Evolutionary conservation across 2,888 invertebrate genomes (phyloP), one percentile per base, ranked within the genome.

Genomic region (Melieria crassipennis): DNA sequence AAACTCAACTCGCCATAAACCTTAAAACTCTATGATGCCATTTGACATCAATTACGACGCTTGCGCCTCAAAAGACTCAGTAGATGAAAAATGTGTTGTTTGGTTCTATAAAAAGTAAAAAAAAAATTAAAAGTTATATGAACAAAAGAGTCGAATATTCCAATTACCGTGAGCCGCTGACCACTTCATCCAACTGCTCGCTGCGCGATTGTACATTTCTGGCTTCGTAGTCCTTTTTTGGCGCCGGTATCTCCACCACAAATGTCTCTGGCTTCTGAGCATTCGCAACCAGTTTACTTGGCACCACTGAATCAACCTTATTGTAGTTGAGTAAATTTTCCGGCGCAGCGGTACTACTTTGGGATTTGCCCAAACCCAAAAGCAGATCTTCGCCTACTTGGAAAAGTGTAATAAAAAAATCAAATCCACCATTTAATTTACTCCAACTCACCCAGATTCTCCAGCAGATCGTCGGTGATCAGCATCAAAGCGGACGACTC

Each of bases 311-410:
- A n/a, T 48, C 9, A 7, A 56, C 50, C 43, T 58, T 64, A 16
- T 48, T n/a, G 16, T 43, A 56, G n/a, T 5, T 43, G 9, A 47
- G 16, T 46, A 56, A 47, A 7, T 63, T 65, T 1, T 75, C 73
- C 3, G 76, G 68, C 5, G 66, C 30, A 9, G 16, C 16, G 2
- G 73, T 65, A 4, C 58, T 57, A n/a, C 42, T 71, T 69, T 11
- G 48, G n/a, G 43, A 73, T 71, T 76, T 75, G 7, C 67, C 72
- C 45, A 72, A 67, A 48, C 67, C 71, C 65, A 71, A 68, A 45
- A 76, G 66, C 50, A 73, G 61, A 42, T 79, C 79, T 55, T 78
- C 78, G 43, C 76, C 80, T 79, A 68, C 58, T 64, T 11, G 50
- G 57, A 13, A 57, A 60, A 5, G 57, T n/a, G 48, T 30, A 11